Evolutionary conservation across 2,888 invertebrate species (phyloP).

Genomic region (Prosopocoilus inquinatus): DNA sequence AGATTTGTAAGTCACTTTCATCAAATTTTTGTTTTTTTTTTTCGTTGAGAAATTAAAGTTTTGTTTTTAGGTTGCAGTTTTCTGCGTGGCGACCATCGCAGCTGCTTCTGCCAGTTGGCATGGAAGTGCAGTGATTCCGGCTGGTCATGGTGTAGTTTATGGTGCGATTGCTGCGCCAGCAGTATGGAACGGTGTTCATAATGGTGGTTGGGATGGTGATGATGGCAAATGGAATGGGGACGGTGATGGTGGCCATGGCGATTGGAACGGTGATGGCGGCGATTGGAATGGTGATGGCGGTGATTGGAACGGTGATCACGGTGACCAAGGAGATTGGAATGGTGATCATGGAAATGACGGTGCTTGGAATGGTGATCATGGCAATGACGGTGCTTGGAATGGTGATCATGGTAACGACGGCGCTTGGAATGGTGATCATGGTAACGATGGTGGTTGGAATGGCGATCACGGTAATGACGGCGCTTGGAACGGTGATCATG

Average conservation of each 20-base stretch:
- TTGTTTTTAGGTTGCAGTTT: conserved; percentile 6
- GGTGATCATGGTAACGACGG: conserved; percentile 1
- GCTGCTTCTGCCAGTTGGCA: conserved; percentile 17
- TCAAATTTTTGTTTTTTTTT: no score
- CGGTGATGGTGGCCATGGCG: conserved; percentile 5
- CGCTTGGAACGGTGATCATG: background rate
- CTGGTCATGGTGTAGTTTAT: conserved; percentile 8
- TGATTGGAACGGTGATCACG: conserved; percentile 8
- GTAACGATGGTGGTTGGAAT: conserved; percentile 8
- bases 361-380: conserved; percentile 9
- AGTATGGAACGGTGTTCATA: background rate
- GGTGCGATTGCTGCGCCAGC: background rate
- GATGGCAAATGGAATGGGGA: background rate
- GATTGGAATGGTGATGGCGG: conserved; percentile 8
- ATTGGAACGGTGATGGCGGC: conserved; percentile 8
- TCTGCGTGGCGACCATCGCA: conserved; percentile 16
- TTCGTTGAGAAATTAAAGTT: no score
- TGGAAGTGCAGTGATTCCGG: conserved; percentile 15
- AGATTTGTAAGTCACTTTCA: no score
- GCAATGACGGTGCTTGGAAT: conserved; percentile 8
- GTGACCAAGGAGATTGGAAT: conserved; percentile 6
- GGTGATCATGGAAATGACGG: background rate
- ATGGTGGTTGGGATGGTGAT: background rate
- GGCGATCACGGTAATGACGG: conserved; percentile 12
- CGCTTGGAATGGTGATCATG: conserved; percentile 1